Base-by-base conservation (phyloP, 2,797 vertebrate genomes). In the Erpetoichthys calabaricus region DNA sequence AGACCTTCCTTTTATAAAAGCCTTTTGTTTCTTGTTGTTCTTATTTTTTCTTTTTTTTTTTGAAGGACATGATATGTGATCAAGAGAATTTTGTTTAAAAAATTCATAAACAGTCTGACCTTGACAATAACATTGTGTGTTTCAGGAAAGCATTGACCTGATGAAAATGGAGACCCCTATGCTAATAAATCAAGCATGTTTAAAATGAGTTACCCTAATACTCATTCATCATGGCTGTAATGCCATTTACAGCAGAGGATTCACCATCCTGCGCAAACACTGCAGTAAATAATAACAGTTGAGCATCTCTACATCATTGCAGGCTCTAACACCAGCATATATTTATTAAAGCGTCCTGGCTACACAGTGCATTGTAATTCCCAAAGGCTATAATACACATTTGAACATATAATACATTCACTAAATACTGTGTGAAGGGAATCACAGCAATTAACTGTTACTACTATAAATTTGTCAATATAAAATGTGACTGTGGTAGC, bases 201-300 rank as follows among this genome's bases (percentile, higher is more conserved):
- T 96, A 97, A 99, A 99, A 99, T 96, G 96, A 98, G 92, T 95
- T 97, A 94, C 90, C 91, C 92, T 95, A 97, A 97, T 94, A 90
- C 92, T 91, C 93, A 93, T 99, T 98, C 90, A 99, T 99, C 96
- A 99, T 86, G 52, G 84, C 87, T 78, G 88, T 92, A 93, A 97
- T 94, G 91, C 92, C 91, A 92, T 95, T 95, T 96, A 91, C 89
- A 86, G 90, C 84, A 82, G 71, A 67, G 83, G 87, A 91, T 94
- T 83, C 83, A 84, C 90, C 75, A 78, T 84, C 76, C 86, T 86
- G 82, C 80, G 83, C 94, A 94, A 97, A 94, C 88, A 91, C 88
- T 86, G 91, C 91, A 95, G 95, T 98, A 99, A 99, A 99, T 98
- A 99, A 97, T 89, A 92, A 95, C 90, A 92, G 87, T 87, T 82